These are phyloP conservation scores for Peromyscus polionotus DNA, from an alignment of 2,113 vertebrate species.

Conservation along the genomic window DNA sequence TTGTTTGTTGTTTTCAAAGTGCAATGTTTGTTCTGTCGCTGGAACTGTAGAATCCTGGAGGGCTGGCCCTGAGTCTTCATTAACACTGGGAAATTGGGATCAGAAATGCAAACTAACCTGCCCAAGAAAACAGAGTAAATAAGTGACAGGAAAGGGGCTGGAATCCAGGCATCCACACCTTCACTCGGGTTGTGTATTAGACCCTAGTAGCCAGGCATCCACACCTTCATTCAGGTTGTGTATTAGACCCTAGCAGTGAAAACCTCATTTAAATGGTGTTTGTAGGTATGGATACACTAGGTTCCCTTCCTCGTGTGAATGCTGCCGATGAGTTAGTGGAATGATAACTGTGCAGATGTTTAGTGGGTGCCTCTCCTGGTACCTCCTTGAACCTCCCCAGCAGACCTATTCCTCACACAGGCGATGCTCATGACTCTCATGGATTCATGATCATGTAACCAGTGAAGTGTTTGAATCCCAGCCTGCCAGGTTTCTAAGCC, in stretches of 20 bases:
- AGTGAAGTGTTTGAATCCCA: not conserved
- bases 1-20: not conserved
- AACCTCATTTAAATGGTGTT: not conserved
- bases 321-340: not conserved
- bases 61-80: not conserved
- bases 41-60: not conserved
- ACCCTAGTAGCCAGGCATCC: not conserved
- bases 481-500: not conserved
- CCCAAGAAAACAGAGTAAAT: not conserved
- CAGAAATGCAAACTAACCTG: constrained; percentile 41
- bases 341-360: constrained; percentile 19
- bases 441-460: not conserved
- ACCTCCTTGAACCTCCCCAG: constrained; percentile 14
- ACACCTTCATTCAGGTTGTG: not conserved
- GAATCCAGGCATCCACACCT: not conserved
- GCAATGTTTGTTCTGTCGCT: not conserved
- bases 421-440: not conserved
- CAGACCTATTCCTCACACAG: not conserved
- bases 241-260: not conserved
- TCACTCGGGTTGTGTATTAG: not conserved
- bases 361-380: not conserved
- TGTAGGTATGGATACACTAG: not conserved
- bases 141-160: not conserved
- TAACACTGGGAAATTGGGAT: not conserved
- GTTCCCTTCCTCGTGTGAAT: not conserved